Evolutionary conservation across 2,888 invertebrate genomes (phyloP), one percentile per base, ranked within the genome.

Genomic region (Lithophane socia): DNA sequence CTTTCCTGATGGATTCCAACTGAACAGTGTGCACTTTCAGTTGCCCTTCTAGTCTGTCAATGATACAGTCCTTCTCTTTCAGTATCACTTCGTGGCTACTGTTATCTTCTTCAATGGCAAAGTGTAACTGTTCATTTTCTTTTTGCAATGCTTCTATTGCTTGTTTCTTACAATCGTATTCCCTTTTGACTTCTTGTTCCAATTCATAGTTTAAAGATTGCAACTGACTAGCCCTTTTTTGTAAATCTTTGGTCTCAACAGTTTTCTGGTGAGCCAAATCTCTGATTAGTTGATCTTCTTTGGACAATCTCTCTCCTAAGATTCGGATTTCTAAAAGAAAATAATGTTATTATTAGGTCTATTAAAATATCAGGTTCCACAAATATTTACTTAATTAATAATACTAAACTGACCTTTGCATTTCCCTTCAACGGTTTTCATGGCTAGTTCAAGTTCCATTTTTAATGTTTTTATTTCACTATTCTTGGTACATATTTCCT

Each of bases 91-190:
- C 93, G 81, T 92, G 91, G 58, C 85, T 92, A 77, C 87, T 92
- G 37, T 92, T 93, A 71, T 92, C 91, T 82, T 92, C 90, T 87
- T 94, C 91, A 65, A 93, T 90, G 3, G 89, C 87, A 77, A 89
- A 90, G n/a, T 91, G 92, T 78, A 94, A 77, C 42, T 92, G 91
- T 77, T 91, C 91, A 84, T 92, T 93, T 86, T 94, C 93, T 79
- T 89, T 90, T 82, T 91, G 89, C 64, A 93, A 79, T 10, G 86
- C 87, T 61, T 91, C 86, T 58, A 93, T 89, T 18, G 88, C 77
- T 78, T 90, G 85, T 72, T 77, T 81, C 68, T 91, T 90, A 29
- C 79, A 80, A n/a, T 91, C 87, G 5, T 86, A 84, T 76, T 89
- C 88, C 9, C 82, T 88, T 73, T 90, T 91, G 2, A 92, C 71